Evolutionary conservation across 2,888 invertebrate species (phyloP), one percentile per base, ranked within the genome.

Genomic region (Lepeophtheirus nordmannii): DNA sequence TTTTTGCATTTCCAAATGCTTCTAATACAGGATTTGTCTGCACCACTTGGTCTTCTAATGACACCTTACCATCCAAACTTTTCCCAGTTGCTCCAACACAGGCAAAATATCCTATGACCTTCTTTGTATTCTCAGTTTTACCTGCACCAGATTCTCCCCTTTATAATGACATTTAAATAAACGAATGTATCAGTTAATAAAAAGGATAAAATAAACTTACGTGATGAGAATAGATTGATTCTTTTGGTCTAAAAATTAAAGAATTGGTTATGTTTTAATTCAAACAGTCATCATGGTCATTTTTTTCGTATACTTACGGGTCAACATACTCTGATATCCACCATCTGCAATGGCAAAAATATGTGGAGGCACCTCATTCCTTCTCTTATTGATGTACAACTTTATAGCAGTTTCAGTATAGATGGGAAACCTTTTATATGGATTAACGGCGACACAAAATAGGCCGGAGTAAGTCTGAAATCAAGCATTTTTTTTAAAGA

Each of bases 61-160:
- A 66, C 7, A 23, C 66, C n/a, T 59, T 46, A n/a, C 60, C 68
- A 3, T 78, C 75, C 1, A 78, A 76, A 78, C 88, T 89, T 81
- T 89, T 89, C 73, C 81, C 80, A 71, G 89, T 87, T 68, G 91
- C 89, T 81, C 91, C 91, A 73, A 92, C 90, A 77, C 89, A 92
- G 79, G 94, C 96, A 82, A 97, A 97, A 84, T 97, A 97, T 78
- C 93, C 91, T 82, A 97, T 97, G 85, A 97, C 96, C 81, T 97
- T 97, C 83, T 97, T 97, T 83, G 97, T 97, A 87, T 97, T 97
- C 81, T 97, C 97, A 83, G 97, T 97, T 84, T 97, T 97, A 82
- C 96, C 97, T 80, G 97, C 97, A 83, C 97, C 97, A 82, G 91
- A 92, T 81, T 93, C 92, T 75, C 92, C 92, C 79, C 87, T 87